phyloP scores from a whole-genome alignment of 2,888 invertebrate species.

The Nectonema munidae region DNA sequence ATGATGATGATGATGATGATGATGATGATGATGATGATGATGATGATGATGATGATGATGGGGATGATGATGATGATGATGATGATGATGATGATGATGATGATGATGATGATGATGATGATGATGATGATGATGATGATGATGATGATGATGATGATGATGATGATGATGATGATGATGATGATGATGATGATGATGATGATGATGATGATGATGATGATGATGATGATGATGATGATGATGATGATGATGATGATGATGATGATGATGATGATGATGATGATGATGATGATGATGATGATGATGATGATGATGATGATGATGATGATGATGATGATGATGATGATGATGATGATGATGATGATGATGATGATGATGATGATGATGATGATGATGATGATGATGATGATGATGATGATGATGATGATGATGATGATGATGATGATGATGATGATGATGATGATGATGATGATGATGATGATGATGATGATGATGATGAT shows the following conservation, averaged over 20 bases:
- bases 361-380: constrained; percentile 9
- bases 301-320: constrained; percentile 8
- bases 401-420: constrained; percentile 11
- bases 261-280: not conserved
- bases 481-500: too few relatives aligned
- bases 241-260: not conserved
- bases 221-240: not conserved
- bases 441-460: too few relatives aligned
- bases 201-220: not conserved
- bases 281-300: not conserved
- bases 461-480: too few relatives aligned
- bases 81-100: constrained; percentile 21
- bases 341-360: constrained; percentile 1
- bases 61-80: too few relatives aligned
- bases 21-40: constrained; percentile 32
- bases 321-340: constrained; percentile 1
- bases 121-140: not conserved
- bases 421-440: too few relatives aligned
- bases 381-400: constrained; percentile 10
- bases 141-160: not conserved
- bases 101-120: constrained; percentile 21
- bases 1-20: too few relatives aligned
- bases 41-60: constrained; percentile 29
- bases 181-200: not conserved
- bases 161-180: not conserved